Base-by-base conservation (phyloP, 2,888 invertebrate species). In the Andrena chrysosceles region DNA sequence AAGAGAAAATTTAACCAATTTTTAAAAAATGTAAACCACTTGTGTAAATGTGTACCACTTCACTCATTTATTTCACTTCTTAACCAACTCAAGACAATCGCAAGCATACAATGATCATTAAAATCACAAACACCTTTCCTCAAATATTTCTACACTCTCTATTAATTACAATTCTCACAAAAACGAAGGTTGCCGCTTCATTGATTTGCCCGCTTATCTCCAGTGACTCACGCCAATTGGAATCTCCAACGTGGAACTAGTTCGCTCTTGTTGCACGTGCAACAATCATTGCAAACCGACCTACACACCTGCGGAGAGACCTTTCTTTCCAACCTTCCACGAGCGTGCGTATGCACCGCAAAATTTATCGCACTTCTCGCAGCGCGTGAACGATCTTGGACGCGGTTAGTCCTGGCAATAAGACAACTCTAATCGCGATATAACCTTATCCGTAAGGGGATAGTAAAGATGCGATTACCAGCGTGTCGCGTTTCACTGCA, bases 351-450 rank as follows among this genome's bases (percentile, higher is more conserved):
- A n/a, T n/a, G 31, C 66, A 56, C 20, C 33, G 63, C 52, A 74
- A 64, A 78, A 85, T 78, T 84, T 75, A 81, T 78, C 78, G 56
- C 31, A 35, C 77, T 69, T 75, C 74, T 72, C 72, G 33, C 20
- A 62, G 54, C 78, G 52, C 76, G 66, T 66, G 79, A 79, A 73
- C 52, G 20, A 63, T 42, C 62, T 66, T 80, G 71, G 77, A 64
- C 68, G 68, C 74, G 84, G 80, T 84, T 77, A 73, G 33, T 26
- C 42, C 79, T 66, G 10, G 68, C 64, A 77, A 77, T 77, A 81
- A 77, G 74, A 42, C 77, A 63, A 35, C 49, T 49, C 42, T 66
- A 77, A 75, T 76, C 76, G 70, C 52, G 73, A 73, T 70, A 69
- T 56, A 77, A 73, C 66, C 48, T 77, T 75, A 67, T 72, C 73